A percentile compares a stretch with the other conserved stretches of the same genome.
Evolutionary conservation across 2,888 invertebrate genomes (phyloP).

Genomic region (Eupeodes luniger): DNA sequence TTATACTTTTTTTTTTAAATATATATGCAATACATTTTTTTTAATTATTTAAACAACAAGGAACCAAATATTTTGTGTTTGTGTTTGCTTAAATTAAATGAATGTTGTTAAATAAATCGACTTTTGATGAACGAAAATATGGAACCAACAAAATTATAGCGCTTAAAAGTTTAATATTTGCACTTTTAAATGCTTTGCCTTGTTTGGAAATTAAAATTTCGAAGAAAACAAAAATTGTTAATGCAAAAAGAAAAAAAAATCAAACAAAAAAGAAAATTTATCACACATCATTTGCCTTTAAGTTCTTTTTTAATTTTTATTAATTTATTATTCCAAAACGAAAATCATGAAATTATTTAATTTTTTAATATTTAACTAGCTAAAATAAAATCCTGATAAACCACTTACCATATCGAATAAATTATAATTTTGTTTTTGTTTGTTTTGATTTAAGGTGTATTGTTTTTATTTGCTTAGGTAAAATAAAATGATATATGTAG

Average conservation of each 20-base stretch:
- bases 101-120: constrained; percentile 58
- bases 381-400: constrained; percentile 26
- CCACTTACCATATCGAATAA: constrained; percentile 47
- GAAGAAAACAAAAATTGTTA: constrained; percentile 1
- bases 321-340: constrained; percentile 8
- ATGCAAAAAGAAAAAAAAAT: constrained; percentile 34
- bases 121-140: constrained; percentile 50
- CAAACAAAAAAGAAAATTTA: constrained; percentile 45
- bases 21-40: constrained; percentile 39
- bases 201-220: neutral
- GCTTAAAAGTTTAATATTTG: constrained; percentile 45
- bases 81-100: constrained; percentile 63
- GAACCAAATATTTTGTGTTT: constrained; percentile 70
- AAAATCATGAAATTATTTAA: constrained; percentile 28
- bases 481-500: constrained; percentile 9
- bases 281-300: constrained; percentile 54
- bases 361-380: constrained; percentile 26
- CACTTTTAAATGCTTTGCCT: constrained; percentile 65
- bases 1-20: constrained; percentile 35
- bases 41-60: constrained; percentile 63
- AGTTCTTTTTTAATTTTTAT: constrained; percentile 21
- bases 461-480: constrained; percentile 57
- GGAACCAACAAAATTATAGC: constrained; percentile 42
- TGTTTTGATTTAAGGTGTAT: constrained; percentile 28
- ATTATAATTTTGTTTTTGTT: constrained; percentile 20